Conservation (phyloP, 2,888 invertebrate genomes). For the Girardia tigrina region DNA sequence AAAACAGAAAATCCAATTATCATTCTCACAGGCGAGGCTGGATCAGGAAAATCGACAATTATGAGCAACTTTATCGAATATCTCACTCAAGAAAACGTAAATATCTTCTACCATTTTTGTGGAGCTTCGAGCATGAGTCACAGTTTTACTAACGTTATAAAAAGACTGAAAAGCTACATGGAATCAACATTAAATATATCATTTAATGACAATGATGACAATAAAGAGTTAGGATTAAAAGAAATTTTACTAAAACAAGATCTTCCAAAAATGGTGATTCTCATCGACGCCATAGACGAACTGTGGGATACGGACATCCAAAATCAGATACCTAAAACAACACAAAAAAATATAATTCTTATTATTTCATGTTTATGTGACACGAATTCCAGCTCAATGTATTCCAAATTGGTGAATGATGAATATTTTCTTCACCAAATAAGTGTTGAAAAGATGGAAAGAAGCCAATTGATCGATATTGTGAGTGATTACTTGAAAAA, state of each 20-base stretch:
- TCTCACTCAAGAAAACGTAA: background rate
- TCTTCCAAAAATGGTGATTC: background rate
- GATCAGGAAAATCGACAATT: conserved; percentile 46
- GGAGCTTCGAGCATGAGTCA: background rate
- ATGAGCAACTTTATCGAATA: conserved; percentile 39
- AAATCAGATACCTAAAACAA: background rate
- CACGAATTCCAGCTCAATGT: background rate
- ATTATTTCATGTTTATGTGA: background rate
- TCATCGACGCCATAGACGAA: background rate
- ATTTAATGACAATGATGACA: background rate
- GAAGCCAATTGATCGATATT: conserved; percentile 26
- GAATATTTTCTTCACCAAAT: background rate
- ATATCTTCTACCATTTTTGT: background rate
- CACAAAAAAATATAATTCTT: background rate
- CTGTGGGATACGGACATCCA: background rate
- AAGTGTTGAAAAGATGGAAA: background rate
- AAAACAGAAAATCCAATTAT: conserved; percentile 1
- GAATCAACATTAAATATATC: background rate
- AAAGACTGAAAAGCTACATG: background rate
- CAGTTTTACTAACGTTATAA: background rate
- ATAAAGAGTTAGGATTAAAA: background rate
- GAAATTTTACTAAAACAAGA: conserved; percentile 3
- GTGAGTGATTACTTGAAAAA: conserved; percentile 29
- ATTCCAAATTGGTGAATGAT: background rate
- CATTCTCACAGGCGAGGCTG: conserved; percentile 38